phyloP scores from a whole-genome alignment of 1,140 invertebrate species.

The Odontomachus brunneus region DNA sequence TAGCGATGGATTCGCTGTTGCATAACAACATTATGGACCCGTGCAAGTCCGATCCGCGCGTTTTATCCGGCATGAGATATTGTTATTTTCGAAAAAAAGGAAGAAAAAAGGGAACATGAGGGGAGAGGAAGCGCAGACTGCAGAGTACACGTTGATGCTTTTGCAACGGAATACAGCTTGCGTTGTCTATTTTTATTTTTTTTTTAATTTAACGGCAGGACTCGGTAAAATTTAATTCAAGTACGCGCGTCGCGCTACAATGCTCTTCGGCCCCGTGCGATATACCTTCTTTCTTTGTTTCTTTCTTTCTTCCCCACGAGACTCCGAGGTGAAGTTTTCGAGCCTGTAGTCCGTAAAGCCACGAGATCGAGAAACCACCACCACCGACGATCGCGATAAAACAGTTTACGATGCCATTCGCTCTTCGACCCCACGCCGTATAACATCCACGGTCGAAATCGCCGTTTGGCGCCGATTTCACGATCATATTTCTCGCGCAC shows the following conservation, averaged over 20 bases:
- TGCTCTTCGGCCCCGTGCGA: neutral
- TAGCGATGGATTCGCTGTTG: conserved; percentile 31
- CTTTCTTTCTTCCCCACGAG: neutral
- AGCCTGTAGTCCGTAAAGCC: conserved; percentile 17
- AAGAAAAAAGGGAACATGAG: no score
- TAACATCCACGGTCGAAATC: conserved; percentile 53
- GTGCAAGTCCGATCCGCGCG: neutral
- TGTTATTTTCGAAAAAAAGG: neutral
- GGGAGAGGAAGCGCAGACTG: no score
- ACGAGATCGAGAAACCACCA: conserved; percentile 62
- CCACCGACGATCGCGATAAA: conserved; percentile 70
- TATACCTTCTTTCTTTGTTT: no score
- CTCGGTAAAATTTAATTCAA: neutral
- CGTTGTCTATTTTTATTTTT: no score
- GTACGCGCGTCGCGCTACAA: neutral
- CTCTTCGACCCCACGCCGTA: conserved; percentile 24
- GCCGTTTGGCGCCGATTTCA: conserved; percentile 61
- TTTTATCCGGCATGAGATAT: conserved; percentile 5
- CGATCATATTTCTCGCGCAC: conserved; percentile 42
- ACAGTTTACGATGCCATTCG: conserved; percentile 69
- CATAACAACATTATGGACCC: conserved; percentile 2
- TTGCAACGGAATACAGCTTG: no score
- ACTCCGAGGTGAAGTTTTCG: neutral
- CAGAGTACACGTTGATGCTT: no score
- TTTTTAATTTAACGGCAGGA: no score